Evolutionary conservation across 2,797 vertebrate genomes (phyloP).

Genomic region (Arrhamphus sclerolepis): DNA sequence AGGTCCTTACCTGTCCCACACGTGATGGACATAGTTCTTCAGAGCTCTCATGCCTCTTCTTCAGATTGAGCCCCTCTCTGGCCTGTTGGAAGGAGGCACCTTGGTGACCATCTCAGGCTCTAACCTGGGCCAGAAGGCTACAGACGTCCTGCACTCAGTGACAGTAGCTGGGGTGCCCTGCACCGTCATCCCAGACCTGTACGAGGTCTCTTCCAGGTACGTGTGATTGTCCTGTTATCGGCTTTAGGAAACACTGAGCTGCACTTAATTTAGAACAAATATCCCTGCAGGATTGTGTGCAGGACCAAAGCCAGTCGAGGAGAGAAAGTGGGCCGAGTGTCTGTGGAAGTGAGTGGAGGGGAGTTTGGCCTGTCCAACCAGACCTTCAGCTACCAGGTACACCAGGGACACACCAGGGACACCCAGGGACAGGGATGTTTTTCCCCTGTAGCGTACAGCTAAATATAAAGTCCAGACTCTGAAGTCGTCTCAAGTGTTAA

Average conservation of each 20-base stretch:
- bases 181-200: slow-evolving; percentile 83
- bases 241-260: neutral
- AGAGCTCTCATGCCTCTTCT: neutral
- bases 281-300: slow-evolving; percentile 88
- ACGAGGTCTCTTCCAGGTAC: slow-evolving; percentile 97
- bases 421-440: too few relatives aligned
- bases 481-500: too few relatives aligned
- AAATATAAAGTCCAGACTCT: too few relatives aligned
- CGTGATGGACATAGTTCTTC: too few relatives aligned
- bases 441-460: too few relatives aligned
- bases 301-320: slow-evolving; percentile 81
- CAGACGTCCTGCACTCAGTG: slow-evolving; percentile 90
- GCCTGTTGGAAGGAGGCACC: slow-evolving; percentile 91
- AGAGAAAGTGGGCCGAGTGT: slow-evolving; percentile 82
- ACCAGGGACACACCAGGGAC: too few relatives aligned
- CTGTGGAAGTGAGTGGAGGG: slow-evolving; percentile 88
- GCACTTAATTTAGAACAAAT: too few relatives aligned
- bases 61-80: slow-evolving; percentile 92
- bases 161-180: slow-evolving; percentile 89
- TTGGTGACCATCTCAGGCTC: slow-evolving; percentile 92
- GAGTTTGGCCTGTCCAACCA: slow-evolving; percentile 85
- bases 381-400: slow-evolving; percentile 92
- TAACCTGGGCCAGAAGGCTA: slow-evolving; percentile 93
- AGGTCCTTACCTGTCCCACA: too few relatives aligned
- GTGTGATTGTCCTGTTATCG: neutral